A percentile compares a stretch with the other conserved stretches of the same genome.
Evolutionary conservation across 2,888 invertebrate species (phyloP).

Genomic region (Camptogramma bilineatum): DNA sequence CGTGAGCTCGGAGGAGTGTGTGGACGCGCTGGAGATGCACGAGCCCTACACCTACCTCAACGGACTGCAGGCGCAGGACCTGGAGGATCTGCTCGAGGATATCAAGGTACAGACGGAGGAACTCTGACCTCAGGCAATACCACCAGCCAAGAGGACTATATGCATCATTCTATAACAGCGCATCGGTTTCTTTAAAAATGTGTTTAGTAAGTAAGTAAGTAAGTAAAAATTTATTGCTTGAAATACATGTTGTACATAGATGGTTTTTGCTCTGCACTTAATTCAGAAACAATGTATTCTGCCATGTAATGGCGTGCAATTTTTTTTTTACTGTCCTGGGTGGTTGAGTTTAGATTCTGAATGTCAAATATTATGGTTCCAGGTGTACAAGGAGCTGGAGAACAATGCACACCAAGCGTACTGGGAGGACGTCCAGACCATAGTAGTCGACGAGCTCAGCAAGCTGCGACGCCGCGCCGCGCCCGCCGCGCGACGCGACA

Average conservation of each 20-base stretch:
- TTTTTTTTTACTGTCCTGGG: too few species aligned
- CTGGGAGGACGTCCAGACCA: slow-evolving; percentile 98
- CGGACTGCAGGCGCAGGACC: slow-evolving; percentile 94
- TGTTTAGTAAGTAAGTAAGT: too few species aligned
- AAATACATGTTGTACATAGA: too few species aligned
- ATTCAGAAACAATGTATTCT: too few species aligned
- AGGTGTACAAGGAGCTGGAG: slow-evolving; percentile 96
- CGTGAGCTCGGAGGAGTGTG: slow-evolving; percentile 93
- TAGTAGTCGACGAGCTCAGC: slow-evolving; percentile 96
- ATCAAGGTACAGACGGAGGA: slow-evolving; percentile 87
- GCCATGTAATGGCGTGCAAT: too few species aligned
- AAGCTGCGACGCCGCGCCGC: slow-evolving; percentile 92
- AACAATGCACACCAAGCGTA: slow-evolving; percentile 94
- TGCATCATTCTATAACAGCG: too few species aligned
- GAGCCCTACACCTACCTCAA: slow-evolving; percentile 98
- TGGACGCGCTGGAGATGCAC: slow-evolving; percentile 98
- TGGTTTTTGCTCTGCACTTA: too few species aligned
- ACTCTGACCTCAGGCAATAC: too few species aligned
- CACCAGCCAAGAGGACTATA: too few species aligned
- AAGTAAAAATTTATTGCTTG: too few species aligned
- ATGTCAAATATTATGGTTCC: slow-evolving; percentile 5
- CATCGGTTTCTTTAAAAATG: too few species aligned
- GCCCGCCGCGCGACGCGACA: slow-evolving; percentile 87
- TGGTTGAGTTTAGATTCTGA: too few species aligned
- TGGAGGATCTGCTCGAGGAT: slow-evolving; percentile 98